Evolutionary conservation across 1,140 invertebrate species (phyloP), one percentile per base, ranked within the genome.

Genomic region (Chlorops oryzae): DNA sequence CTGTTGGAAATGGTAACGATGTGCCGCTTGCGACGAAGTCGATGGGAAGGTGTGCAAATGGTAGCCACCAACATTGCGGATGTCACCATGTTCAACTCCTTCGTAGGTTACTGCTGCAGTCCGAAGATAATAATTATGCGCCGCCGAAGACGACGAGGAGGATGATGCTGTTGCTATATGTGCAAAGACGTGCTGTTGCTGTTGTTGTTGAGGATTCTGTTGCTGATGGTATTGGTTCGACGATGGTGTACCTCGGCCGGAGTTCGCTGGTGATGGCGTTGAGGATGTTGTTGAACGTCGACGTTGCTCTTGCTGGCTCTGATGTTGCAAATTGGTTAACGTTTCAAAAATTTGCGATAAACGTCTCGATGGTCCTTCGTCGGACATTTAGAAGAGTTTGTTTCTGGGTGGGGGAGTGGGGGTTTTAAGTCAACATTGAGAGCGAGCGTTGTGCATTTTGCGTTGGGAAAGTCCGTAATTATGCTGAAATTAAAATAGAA

Each of bases 311-410:
- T 62, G 61, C 5, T 57, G 38, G 17, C 62, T 77, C 61, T 79
- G 72, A 59, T 84, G 77, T 62, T 81, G 79, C 39, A 87, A 73
- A 61, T 85, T 75, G 46, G 83, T 79, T 56, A 87, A 78, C 56
- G 85, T 85, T 75, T 88, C 85, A 64, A 87, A 85, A 54, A 87
- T 85, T 75, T 87, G 84, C 64, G 86, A 88, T 61, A 88, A 73
- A 56, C 86, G 79, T 57, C 81, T 76, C 61, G 78, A 78, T 61
- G 76, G 73, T 58, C 77, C 69, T 65, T 80, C 78, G 70, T 79
- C 79, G 55, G 77, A 75, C 78, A 79, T 79, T 52, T 61, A 25
- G 27, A n/a, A n/a, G n/a, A n/a, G n/a, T n/a, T n/a, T n/a, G n/a
- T n/a, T n/a, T n/a, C n/a, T n/a, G n/a, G n/a, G n/a, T n/a, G n/a